Evolutionary conservation across 2,797 vertebrate species (phyloP).

Genomic region (Malurus leucopterus): DNA sequence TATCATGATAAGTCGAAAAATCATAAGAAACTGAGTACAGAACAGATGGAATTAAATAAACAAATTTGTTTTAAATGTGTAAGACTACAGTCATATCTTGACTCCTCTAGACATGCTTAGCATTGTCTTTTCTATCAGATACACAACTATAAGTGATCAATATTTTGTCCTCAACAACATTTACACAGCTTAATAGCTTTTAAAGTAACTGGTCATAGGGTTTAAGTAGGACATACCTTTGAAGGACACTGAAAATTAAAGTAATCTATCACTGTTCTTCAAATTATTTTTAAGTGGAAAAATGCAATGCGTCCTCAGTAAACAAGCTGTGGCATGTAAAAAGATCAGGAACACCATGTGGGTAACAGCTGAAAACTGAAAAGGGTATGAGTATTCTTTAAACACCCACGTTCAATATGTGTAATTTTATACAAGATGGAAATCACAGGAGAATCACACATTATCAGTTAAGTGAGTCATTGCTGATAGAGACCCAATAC

Average conservation of each 20-base stretch:
- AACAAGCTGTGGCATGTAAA: background rate
- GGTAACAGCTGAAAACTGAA: conserved; percentile 11
- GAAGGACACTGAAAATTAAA: background rate
- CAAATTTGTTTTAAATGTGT: background rate
- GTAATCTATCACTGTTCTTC: background rate
- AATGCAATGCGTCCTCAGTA: background rate
- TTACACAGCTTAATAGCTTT: background rate
- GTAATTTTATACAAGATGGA: background rate
- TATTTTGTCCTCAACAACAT: background rate
- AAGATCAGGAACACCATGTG: background rate
- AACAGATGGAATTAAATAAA: background rate
- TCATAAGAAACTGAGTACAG: background rate
- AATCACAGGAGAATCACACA: background rate
- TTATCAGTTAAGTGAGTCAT: background rate
- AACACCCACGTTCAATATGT: conserved; percentile 20
- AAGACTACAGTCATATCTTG: background rate
- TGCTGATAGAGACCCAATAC: background rate
- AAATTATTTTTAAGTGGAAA: background rate
- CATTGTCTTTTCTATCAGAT: background rate
- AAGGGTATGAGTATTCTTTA: conserved; percentile 11
- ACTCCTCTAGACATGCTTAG: background rate
- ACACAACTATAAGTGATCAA: background rate
- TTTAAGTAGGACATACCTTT: background rate
- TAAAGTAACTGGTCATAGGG: background rate
- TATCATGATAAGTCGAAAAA: background rate